phyloP scores from a whole-genome alignment of 2,113 vertebrate species.

The Phaethon lepturus region DNA sequence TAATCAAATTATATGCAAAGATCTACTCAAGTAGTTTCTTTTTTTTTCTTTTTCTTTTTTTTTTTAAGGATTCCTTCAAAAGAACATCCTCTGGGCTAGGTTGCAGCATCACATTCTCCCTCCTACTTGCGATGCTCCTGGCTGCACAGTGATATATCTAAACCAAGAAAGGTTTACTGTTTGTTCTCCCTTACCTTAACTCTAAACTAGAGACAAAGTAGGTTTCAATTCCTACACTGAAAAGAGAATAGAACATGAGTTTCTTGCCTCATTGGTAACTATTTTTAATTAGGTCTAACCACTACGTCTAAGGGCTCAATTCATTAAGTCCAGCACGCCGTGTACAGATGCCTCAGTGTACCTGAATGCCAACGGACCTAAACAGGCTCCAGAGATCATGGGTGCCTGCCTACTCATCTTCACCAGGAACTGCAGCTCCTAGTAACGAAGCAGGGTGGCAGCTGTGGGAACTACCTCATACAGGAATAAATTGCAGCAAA shows the following conservation, averaged over 20 bases:
- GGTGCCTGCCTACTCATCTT: not conserved
- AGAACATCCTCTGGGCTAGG: not conserved
- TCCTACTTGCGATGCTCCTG: not conserved
- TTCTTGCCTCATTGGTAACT: not conserved
- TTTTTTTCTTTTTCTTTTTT: too few species aligned
- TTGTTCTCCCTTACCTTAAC: not conserved
- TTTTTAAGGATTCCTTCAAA: not conserved
- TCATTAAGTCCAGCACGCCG: not conserved
- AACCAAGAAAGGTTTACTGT: not conserved
- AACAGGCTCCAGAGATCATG: not conserved
- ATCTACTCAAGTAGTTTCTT: not conserved
- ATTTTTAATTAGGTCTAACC: not conserved
- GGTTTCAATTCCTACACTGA: not conserved
- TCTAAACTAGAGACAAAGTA: not conserved
- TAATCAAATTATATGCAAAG: not conserved
- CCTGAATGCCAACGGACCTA: not conserved
- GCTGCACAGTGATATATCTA: not conserved
- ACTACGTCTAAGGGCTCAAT: not conserved
- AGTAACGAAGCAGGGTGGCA: not conserved
- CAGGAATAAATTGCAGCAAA: not conserved
- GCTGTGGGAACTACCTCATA: not conserved
- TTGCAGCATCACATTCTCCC: not conserved
- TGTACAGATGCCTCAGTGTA: not conserved
- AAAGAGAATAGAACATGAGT: not conserved
- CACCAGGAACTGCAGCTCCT: not conserved